Percentiles rank a stretch among this genome's conserved stretches.
Conservation (phyloP, 2,888 invertebrate genomes). For the Cryptophagus acutangulus region DNA sequence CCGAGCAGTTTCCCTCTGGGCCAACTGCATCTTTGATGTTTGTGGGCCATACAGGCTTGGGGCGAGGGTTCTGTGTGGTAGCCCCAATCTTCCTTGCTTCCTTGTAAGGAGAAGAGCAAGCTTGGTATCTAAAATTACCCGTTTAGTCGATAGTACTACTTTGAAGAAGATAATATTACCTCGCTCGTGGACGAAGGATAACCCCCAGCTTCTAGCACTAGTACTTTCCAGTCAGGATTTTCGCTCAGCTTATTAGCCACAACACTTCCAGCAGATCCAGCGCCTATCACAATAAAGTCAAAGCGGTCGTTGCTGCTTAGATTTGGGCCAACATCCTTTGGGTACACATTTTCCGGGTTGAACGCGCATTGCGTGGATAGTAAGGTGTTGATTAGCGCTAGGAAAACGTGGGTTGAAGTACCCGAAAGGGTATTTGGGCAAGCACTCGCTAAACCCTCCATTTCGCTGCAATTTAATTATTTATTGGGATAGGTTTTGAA, state of each 20-base stretch:
- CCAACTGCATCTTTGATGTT: conserved; percentile 49
- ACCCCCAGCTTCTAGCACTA: conserved; percentile 53
- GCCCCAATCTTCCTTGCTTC: conserved; percentile 38
- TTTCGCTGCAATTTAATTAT: too few species aligned
- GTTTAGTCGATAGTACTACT: too few species aligned
- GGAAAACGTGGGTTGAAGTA: conserved; percentile 51
- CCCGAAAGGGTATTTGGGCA: conserved; percentile 33
- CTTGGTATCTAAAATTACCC: conserved; percentile 48
- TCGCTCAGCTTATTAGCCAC: conserved; percentile 51
- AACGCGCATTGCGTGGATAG: conserved; percentile 46
- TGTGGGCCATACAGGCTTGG: conserved; percentile 41
- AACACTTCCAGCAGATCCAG: conserved; percentile 52
- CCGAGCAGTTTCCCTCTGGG: conserved; percentile 61
- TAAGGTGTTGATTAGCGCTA: conserved; percentile 56
- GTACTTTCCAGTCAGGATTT: conserved; percentile 46
- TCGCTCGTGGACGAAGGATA: conserved; percentile 49
- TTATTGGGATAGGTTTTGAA: too few species aligned
- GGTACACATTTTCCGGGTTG: conserved; percentile 26
- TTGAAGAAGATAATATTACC: too few species aligned
- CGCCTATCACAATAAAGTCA: conserved; percentile 53
- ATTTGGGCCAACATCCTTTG: conserved; percentile 26
- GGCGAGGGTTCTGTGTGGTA: conserved; percentile 50
- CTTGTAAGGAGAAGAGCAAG: conserved; percentile 37
- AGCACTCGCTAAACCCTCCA: conserved; percentile 10
- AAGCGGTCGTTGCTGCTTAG: conserved; percentile 37